Conservation (phyloP, 2,113 vertebrate genomes). For the Etheostoma cragini region DNA sequence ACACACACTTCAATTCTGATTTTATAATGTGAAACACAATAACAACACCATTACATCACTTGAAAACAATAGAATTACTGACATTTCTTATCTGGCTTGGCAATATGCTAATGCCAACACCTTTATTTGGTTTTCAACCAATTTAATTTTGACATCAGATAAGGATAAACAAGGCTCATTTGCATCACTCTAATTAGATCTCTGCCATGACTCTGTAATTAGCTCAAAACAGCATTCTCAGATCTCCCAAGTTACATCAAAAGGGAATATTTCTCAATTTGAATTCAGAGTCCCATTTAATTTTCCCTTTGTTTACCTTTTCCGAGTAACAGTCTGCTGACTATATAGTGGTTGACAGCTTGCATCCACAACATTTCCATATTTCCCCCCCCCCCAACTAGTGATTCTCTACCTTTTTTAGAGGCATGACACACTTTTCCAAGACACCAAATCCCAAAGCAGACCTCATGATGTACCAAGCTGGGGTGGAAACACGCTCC, state of each 20-base stretch:
- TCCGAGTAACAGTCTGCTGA: slow-evolving; percentile 35
- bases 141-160: slow-evolving; percentile 78
- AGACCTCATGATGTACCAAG: not conserved
- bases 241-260: slow-evolving; percentile 83
- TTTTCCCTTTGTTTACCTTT: slow-evolving; percentile 80
- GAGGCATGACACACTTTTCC: slow-evolving; percentile 43
- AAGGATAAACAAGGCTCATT: slow-evolving; percentile 82
- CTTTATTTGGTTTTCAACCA: slow-evolving; percentile 71
- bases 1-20: not conserved
- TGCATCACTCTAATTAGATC: slow-evolving; percentile 82
- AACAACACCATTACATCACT: slow-evolving; percentile 9
- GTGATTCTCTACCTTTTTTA: slow-evolving; percentile 4
- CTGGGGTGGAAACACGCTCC: not conserved
- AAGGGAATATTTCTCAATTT: slow-evolving; percentile 80
- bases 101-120: slow-evolving; percentile 47
- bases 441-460: not conserved
- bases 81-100: slow-evolving; percentile 41
- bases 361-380: slow-evolving; percentile 56
- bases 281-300: slow-evolving; percentile 63
- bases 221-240: slow-evolving; percentile 70
- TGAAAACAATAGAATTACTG: slow-evolving; percentile 45
- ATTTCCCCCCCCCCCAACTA: slow-evolving; percentile 28
- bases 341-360: slow-evolving; percentile 57
- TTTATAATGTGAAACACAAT: slow-evolving; percentile 5
- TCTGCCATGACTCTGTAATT: slow-evolving; percentile 78